phyloP scores from a whole-genome alignment of 92 coral and sea anemone species.

The Parazoanthus darwini region DNA sequence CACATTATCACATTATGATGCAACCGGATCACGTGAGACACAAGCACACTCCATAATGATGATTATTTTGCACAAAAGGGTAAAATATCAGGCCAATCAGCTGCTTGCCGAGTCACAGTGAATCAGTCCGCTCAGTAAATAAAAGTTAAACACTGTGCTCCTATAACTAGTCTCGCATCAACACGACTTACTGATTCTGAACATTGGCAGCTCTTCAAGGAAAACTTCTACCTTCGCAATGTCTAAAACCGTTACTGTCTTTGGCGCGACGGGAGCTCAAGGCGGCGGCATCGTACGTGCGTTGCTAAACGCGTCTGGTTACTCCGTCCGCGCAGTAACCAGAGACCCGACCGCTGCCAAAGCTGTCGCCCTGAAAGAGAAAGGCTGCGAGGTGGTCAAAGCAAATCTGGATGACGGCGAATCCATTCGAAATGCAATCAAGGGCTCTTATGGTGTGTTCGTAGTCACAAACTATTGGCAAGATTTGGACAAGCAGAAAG shows the following conservation, averaged over 20 bases:
- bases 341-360: conserved; percentile 59
- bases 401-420: conserved; percentile 67
- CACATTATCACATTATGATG: too few species aligned
- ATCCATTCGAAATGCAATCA: conserved; percentile 59
- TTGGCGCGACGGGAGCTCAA: conserved; percentile 78
- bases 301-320: conserved; percentile 40
- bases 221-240: not conserved
- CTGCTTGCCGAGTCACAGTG: not conserved
- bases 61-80: too few species aligned
- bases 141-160: too few species aligned
- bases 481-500: conserved; percentile 57
- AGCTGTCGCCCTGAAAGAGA: conserved; percentile 58
- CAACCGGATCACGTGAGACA: too few species aligned
- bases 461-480: conserved; percentile 84
- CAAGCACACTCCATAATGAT: too few species aligned
- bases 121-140: too few species aligned
- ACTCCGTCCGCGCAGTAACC: conserved; percentile 66
- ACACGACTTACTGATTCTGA: not conserved
- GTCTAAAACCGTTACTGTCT: conserved; percentile 62
- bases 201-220: not conserved
- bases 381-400: conserved; percentile 65
- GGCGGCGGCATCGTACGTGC: conserved; percentile 72
- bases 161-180: not conserved
- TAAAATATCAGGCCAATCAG: not conserved
- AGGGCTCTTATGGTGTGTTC: conserved; percentile 71